These are phyloP conservation scores for Sebastes hopkinsi DNA, from an alignment of 2,797 vertebrate species.

Conservation along the genomic window DNA sequence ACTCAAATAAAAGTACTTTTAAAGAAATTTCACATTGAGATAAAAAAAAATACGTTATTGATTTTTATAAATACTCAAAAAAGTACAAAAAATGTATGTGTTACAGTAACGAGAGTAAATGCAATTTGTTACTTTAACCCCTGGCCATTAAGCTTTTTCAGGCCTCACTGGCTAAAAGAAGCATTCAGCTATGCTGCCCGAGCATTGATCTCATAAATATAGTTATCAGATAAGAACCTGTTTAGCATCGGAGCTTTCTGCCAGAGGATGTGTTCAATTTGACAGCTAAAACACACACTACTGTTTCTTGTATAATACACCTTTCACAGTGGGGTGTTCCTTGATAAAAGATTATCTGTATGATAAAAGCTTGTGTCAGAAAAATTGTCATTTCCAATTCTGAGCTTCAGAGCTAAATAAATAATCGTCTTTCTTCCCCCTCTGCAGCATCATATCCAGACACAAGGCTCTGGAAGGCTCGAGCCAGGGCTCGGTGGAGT, in stretches of 20 bases:
- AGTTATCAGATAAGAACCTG: background rate
- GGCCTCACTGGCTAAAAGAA: background rate
- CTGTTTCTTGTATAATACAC: background rate
- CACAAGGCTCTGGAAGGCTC: conserved; percentile 92
- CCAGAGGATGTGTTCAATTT: background rate
- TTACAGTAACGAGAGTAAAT: background rate
- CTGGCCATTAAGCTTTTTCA: background rate
- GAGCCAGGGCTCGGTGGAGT: conserved; percentile 91
- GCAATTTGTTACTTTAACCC: background rate
- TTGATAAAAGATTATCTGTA: background rate
- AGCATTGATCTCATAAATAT: conserved; percentile 4
- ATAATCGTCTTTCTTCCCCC: background rate
- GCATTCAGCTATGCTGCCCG: background rate
- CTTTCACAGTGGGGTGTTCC: background rate
- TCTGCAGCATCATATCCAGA: conserved; percentile 88
- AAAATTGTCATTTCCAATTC: background rate
- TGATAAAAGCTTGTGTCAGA: background rate
- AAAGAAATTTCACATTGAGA: background rate
- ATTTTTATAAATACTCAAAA: background rate
- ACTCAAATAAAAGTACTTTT: background rate
- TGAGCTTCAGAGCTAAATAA: background rate
- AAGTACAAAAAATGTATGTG: background rate
- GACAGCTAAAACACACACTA: background rate
- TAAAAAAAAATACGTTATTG: background rate
- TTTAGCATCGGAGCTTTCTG: conserved; percentile 3